phyloP scores from a whole-genome alignment of 1,140 invertebrate species.

The Triops cancriformis region DNA sequence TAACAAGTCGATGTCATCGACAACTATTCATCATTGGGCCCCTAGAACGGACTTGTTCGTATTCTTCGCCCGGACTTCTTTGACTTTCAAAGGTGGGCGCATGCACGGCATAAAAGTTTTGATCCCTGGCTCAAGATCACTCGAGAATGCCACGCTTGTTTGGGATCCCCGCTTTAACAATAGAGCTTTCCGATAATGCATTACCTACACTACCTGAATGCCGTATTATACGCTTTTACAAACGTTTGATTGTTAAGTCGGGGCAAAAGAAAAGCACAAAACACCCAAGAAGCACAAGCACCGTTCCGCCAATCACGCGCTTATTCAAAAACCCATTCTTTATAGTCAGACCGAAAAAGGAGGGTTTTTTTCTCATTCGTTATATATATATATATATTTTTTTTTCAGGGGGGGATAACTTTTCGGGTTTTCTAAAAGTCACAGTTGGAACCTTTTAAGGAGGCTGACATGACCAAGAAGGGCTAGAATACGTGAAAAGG shows the following conservation, averaged over 20 bases:
- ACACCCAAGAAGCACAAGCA: neutral
- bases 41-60: too few relatives aligned
- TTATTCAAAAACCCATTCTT: conserved; percentile 9
- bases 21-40: conserved; percentile 1
- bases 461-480: neutral
- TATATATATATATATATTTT: neutral
- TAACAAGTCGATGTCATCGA: conserved; percentile 3
- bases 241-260: neutral
- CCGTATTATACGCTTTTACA: conserved; percentile 6
- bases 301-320: conserved; percentile 1
- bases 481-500: neutral
- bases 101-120: conserved; percentile 11
- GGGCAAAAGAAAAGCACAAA: neutral
- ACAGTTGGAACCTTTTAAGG: conserved; percentile 2
- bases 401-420: neutral
- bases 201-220: conserved; percentile 2
- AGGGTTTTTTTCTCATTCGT: neutral
- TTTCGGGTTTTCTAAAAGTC: neutral
- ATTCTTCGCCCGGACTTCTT: neutral
- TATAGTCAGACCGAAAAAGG: neutral
- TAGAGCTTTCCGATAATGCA: neutral
- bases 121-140: neutral
- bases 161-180: neutral
- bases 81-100: neutral
- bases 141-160: neutral